phyloP scores from a whole-genome alignment of 1,140 invertebrate species.

The Sycophaga agraensis region DNA sequence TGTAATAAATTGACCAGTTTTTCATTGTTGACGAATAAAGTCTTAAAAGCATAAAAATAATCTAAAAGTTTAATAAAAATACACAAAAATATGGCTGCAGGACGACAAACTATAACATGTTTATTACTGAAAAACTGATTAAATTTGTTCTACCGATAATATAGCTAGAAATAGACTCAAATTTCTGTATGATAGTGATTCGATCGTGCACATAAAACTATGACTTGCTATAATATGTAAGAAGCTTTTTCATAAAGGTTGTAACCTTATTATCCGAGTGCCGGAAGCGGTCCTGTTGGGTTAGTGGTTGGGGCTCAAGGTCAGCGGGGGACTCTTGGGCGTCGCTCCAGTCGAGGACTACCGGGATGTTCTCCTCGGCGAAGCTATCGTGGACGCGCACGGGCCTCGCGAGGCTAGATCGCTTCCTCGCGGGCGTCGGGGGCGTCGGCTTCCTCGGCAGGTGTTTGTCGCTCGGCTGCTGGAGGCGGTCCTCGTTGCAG shows the following conservation, averaged over 20 bases:
- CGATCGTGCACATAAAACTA: too few relatives aligned
- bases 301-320: not conserved
- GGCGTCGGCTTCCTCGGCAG: constrained; percentile 32
- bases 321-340: not conserved
- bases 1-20: too few relatives aligned
- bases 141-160: too few relatives aligned
- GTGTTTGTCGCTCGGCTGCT: not conserved
- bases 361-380: constrained; percentile 35
- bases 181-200: too few relatives aligned
- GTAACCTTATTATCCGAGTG: not conserved
- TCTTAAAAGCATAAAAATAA: too few relatives aligned
- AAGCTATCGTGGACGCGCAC: constrained; percentile 50
- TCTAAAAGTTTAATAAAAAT: too few relatives aligned
- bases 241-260: not conserved
- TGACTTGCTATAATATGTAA: too few relatives aligned
- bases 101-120: too few relatives aligned
- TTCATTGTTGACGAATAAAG: too few relatives aligned
- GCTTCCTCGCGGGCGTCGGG: constrained; percentile 42
- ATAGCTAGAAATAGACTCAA: too few relatives aligned
- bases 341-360: constrained; percentile 26
- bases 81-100: too few relatives aligned
- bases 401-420: constrained; percentile 49
- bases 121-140: too few relatives aligned
- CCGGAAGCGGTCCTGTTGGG: not conserved
- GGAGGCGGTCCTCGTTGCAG: not conserved